Evolutionary conservation across 2,113 vertebrate species (phyloP).

Genomic region (Lampris megalopsis): DNA sequence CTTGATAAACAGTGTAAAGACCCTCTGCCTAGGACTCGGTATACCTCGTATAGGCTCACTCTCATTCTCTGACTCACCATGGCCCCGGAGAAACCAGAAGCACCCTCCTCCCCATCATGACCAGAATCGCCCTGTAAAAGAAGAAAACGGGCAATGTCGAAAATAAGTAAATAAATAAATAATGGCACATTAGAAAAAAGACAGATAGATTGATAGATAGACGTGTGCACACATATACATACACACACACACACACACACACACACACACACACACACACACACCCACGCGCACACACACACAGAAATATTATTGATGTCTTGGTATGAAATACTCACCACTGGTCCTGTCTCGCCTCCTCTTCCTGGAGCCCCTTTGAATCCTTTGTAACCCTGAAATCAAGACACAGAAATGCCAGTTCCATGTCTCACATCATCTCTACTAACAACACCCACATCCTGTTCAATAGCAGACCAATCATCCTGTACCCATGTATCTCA

Average conservation of each 20-base stretch:
- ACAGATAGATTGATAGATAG: not conserved
- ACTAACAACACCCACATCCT: too few species aligned
- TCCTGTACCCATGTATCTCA: too few species aligned
- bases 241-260: not conserved
- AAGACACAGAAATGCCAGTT: not conserved
- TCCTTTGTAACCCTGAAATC: slow-evolving; percentile 83
- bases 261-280: not conserved
- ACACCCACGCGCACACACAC: not conserved
- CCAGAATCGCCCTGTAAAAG: slow-evolving; percentile 74
- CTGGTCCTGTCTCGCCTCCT: slow-evolving; percentile 80
- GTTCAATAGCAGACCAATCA: too few species aligned
- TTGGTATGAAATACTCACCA: slow-evolving; percentile 62
- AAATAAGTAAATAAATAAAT: not conserved
- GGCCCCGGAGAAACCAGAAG: slow-evolving; percentile 79
- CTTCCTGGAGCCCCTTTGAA: slow-evolving; percentile 82
- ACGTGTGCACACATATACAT: not conserved
- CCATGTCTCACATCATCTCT: too few species aligned
- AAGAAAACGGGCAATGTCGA: slow-evolving; percentile 41
- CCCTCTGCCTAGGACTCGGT: too few species aligned
- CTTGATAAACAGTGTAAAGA: too few species aligned
- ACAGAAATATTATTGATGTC: not conserved
- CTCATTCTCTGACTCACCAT: slow-evolving; percentile 61
- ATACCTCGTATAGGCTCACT: too few species aligned
- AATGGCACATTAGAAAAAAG: not conserved
- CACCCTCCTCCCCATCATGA: slow-evolving; percentile 78